A percentile compares a stretch with the other conserved stretches of the same genome.
phyloP scores from a whole-genome alignment of 2,113 vertebrate species.

The Arothron firmamentum region DNA sequence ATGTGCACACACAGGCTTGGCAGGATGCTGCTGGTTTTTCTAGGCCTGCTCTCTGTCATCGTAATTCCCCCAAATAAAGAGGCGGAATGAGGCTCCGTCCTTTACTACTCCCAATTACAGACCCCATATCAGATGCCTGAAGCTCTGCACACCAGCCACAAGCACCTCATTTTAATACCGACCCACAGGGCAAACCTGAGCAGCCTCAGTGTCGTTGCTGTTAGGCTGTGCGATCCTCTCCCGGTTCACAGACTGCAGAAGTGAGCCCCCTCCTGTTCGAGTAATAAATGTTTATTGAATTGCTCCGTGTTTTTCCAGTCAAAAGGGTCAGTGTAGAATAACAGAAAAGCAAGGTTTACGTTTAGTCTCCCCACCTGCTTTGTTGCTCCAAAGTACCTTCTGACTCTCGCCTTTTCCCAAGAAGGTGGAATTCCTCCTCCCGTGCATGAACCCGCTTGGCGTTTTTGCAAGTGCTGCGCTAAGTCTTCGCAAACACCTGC shows the following conservation, averaged over 20 bases:
- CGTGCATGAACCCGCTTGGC: conserved; percentile 46
- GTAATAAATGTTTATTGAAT: conserved; percentile 63
- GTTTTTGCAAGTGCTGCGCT: conserved; percentile 60
- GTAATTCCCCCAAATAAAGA: conserved; percentile 66
- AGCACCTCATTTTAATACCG: conserved; percentile 61
- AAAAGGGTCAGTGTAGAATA: conserved; percentile 43
- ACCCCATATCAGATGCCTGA: conserved; percentile 53
- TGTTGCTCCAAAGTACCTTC: conserved; percentile 35
- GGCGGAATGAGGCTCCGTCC: conserved; percentile 49
- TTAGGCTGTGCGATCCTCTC: conserved; percentile 18
- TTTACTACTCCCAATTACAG: conserved; percentile 57
- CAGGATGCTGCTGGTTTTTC: conserved; percentile 42
- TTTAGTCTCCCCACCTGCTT: conserved; percentile 44
- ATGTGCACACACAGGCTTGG: conserved; percentile 6
- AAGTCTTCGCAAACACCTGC: conserved; percentile 75
- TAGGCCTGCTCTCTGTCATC: conserved; percentile 60
- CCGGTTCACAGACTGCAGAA: conserved; percentile 17
- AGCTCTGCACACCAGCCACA: conserved; percentile 50
- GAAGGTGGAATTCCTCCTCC: conserved; percentile 58
- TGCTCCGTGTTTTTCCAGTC: conserved; percentile 53
- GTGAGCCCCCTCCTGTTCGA: conserved; percentile 33
- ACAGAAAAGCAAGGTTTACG: conserved; percentile 58
- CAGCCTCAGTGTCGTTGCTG: conserved; percentile 28
- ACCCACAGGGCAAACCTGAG: conserved; percentile 28
- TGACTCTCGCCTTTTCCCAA: conserved; percentile 61